Base-by-base conservation (phyloP, 2,888 invertebrate species). In the Anthrax anthrax region DNA sequence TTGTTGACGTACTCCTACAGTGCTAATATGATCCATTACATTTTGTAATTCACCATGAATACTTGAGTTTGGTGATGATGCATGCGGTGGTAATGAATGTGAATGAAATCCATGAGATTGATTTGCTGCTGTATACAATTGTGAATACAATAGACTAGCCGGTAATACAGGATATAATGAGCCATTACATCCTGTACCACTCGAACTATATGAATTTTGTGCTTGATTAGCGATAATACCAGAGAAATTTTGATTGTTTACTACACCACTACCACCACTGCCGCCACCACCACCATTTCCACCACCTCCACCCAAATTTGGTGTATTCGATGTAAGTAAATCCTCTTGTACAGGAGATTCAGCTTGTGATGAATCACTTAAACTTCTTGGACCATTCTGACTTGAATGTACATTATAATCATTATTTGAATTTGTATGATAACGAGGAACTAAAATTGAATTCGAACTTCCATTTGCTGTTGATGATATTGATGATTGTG, bases 261-360 rank as follows among this genome's bases (percentile, higher is more conserved):
- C 57, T 10, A 64, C 55, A 3, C 54, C 56, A 14, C 53, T 55
- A 9, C 55, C 56, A 23, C 55, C 54, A 19, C 57, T 54, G 14
- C 51, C 52, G n/a, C 52, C 53, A 0, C 53, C 54, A 9, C 55
- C 58, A 23, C 23, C 8, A 8, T 8, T 9, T 27, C 23, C 23
- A 39, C 75, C 76, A 54, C 75, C 77, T 54, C 76, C 55, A 13
- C 66, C 73, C 55, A 78, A 64, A 60, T 77, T 74, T 6, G 77
- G 74, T 3, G 77, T 76, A 58, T 80, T 81, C 8, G 78, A 75
- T 2, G 78, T 75, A 36, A 81, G 70, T 4, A 81, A 66, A 56
- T 85, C 84, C 59, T 84, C 84, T 69, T 86, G 85, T 16, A 85
- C 84, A 2, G 85, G 85, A 36, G 84, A 84, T 60, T 86, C 85